Evolutionary conservation across 2,888 invertebrate genomes (phyloP).

Genomic region (Chloroclysta siterata): DNA sequence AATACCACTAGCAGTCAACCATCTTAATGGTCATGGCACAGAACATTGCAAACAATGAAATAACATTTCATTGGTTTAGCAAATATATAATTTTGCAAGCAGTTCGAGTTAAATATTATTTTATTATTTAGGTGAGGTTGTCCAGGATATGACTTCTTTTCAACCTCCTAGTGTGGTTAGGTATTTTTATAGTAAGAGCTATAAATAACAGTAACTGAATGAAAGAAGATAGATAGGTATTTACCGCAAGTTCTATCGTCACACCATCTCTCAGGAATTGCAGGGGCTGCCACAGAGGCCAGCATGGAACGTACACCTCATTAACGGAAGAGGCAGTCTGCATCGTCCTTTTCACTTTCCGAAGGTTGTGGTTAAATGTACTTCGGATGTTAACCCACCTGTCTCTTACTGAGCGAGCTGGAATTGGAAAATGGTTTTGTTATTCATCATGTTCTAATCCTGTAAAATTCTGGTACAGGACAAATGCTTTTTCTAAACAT

Average conservation of each 20-base stretch:
- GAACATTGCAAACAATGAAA: too few species aligned
- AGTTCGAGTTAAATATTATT: too few species aligned
- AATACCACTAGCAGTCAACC: too few species aligned
- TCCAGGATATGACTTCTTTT: too few species aligned
- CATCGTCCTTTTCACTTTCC: slow-evolving; percentile 67
- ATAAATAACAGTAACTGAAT: not conserved
- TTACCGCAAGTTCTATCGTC: slow-evolving; percentile 53
- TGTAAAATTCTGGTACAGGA: too few species aligned
- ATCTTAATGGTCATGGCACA: too few species aligned
- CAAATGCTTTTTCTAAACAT: too few species aligned
- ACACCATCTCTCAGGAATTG: slow-evolving; percentile 67
- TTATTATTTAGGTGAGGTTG: too few species aligned
- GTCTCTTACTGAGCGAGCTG: slow-evolving; percentile 75
- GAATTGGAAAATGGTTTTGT: slow-evolving; percentile 14
- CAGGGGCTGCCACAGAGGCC: slow-evolving; percentile 76
- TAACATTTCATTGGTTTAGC: too few species aligned
- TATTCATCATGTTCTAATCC: too few species aligned
- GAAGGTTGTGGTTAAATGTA: slow-evolving; percentile 75
- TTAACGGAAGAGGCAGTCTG: slow-evolving; percentile 53
- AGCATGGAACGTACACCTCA: slow-evolving; percentile 73
- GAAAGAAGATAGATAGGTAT: slow-evolving; percentile 22
- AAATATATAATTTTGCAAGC: too few species aligned
- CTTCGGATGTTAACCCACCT: slow-evolving; percentile 79
- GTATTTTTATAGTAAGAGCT: not conserved
- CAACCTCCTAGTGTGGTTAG: too few species aligned